Conservation (phyloP, 1,140 invertebrate genomes). For the Plutomurus gul region DNA sequence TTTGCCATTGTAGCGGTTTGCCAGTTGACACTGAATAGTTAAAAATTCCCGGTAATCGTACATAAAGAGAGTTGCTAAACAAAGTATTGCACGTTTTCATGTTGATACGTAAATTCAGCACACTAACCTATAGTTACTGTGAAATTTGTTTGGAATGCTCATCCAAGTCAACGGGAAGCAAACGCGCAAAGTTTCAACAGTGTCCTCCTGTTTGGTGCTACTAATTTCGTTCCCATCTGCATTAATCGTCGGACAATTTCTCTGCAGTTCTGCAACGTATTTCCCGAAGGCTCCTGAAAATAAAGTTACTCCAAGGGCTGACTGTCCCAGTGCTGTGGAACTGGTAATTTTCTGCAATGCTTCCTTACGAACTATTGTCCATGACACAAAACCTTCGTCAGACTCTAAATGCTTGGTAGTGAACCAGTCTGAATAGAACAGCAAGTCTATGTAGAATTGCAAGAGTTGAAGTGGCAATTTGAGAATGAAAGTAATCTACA, state of each 20-base stretch:
- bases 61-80: background rate
- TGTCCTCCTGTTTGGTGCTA: background rate
- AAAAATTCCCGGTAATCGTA: background rate
- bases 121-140: background rate
- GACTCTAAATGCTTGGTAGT: slow-evolving; percentile 8
- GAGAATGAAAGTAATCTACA: background rate
- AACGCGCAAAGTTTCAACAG: background rate
- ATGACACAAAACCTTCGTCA: background rate
- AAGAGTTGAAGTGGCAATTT: background rate
- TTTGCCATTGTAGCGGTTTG: background rate
- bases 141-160: background rate
- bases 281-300: slow-evolving; percentile 11
- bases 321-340: background rate
- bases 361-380: background rate
- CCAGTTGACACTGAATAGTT: background rate
- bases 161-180: background rate
- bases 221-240: background rate
- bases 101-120: too few species aligned
- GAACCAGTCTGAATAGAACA: background rate
- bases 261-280: background rate
- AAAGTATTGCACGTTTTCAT: too few species aligned
- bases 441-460: slow-evolving; percentile 8
- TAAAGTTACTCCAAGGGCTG: background rate
- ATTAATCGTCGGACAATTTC: background rate
- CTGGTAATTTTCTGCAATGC: background rate